Conservation (phyloP, 1,140 invertebrate species). For the Pectinophora gossypiella region DNA sequence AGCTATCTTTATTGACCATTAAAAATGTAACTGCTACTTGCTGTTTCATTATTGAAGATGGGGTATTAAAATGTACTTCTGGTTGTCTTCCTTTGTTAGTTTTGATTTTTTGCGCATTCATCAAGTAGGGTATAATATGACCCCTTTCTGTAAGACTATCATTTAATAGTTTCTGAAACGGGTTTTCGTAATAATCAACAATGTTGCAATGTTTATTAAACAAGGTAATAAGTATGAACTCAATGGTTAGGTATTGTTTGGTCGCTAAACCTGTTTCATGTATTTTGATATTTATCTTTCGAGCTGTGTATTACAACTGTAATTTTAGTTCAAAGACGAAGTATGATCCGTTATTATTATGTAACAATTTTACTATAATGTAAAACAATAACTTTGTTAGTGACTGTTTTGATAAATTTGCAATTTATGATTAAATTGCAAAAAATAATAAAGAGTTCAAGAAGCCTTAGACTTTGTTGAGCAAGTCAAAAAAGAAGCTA, state of each 20-base stretch:
- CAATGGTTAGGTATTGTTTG: background rate
- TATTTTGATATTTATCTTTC: no score
- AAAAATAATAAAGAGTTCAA: no score
- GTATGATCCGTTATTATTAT: no score
- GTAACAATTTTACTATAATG: no score
- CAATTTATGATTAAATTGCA: no score
- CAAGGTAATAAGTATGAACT: slow-evolving; percentile 53
- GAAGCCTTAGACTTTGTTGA: no score
- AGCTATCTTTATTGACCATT: slow-evolving; percentile 46
- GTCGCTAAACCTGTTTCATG: no score
- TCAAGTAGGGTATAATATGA: slow-evolving; percentile 29
- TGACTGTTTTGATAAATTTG: no score
- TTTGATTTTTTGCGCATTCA: slow-evolving; percentile 49
- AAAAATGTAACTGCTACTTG: slow-evolving; percentile 48
- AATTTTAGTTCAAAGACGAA: no score
- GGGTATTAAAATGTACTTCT: slow-evolving; percentile 62
- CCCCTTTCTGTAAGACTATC: slow-evolving; percentile 19
- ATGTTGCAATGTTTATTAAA: slow-evolving; percentile 71
- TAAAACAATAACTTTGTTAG: no score
- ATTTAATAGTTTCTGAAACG: slow-evolving; percentile 38
- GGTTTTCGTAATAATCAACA: slow-evolving; percentile 56
- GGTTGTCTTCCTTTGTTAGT: slow-evolving; percentile 42
- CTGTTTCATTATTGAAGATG: slow-evolving; percentile 32
- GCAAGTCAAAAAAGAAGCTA: no score
- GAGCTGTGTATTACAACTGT: no score